Evolutionary conservation across 2,113 vertebrate species (phyloP).

Genomic region (Laticauda colubrina): DNA sequence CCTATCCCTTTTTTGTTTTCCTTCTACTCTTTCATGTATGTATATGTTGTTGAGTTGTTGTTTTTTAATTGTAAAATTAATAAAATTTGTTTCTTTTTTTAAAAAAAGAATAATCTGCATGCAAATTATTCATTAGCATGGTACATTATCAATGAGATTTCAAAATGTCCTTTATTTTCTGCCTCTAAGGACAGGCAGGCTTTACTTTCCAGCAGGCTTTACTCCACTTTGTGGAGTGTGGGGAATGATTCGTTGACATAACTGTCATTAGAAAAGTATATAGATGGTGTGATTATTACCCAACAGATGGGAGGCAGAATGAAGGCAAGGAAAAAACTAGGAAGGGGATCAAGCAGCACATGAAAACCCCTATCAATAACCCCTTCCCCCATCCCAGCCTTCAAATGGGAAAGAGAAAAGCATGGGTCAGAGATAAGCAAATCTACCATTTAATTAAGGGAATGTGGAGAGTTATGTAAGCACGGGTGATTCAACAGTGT

Average conservation of each 20-base stretch:
- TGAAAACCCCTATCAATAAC: neutral
- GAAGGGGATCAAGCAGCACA: neutral
- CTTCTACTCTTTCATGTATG: too few relatives aligned
- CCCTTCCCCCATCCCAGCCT: neutral
- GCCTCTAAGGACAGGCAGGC: neutral
- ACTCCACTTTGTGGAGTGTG: neutral
- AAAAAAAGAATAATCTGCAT: neutral
- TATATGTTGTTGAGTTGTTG: too few relatives aligned
- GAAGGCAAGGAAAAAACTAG: neutral
- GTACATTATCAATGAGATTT: neutral
- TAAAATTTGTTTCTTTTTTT: too few relatives aligned
- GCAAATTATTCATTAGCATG: neutral
- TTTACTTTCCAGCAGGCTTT: neutral
- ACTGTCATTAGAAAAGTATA: neutral
- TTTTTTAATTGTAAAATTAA: too few relatives aligned
- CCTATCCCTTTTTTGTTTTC: too few relatives aligned
- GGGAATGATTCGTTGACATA: neutral
- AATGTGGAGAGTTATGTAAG: neutral
- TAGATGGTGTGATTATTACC: neutral
- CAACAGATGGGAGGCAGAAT: conserved; percentile 5
- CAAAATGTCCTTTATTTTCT: neutral
- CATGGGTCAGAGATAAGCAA: neutral
- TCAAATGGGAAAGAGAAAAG: neutral
- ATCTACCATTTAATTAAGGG: neutral
- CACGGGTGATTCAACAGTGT: neutral